phyloP scores from a whole-genome alignment of 2,113 vertebrate species.

The Coreoperca whiteheadi region DNA sequence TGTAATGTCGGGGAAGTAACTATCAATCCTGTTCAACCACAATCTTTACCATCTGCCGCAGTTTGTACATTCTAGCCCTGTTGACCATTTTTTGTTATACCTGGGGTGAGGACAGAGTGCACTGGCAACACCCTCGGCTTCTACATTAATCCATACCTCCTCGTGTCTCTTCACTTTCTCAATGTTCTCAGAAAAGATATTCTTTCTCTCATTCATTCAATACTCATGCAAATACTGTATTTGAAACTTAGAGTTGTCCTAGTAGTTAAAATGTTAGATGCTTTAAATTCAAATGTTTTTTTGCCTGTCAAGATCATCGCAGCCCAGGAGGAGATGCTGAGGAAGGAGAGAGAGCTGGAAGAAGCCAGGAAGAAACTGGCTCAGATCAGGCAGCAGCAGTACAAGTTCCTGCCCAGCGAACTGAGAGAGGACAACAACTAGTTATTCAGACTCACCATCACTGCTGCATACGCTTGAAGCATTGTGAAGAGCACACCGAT shows the following conservation, averaged over 20 bases:
- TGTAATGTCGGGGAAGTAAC: neutral
- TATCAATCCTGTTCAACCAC: neutral
- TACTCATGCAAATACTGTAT: constrained; percentile 1
- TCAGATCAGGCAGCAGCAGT: constrained; percentile 99
- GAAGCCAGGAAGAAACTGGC: constrained; percentile 98
- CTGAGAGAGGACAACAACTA: constrained; percentile 94
- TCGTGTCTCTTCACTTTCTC: neutral
- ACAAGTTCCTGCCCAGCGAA: constrained; percentile 97
- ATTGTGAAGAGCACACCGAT: constrained; percentile 26
- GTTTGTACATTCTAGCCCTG: no score
- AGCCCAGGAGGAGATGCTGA: constrained; percentile 98
- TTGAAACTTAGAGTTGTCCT: neutral
- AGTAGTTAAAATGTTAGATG: neutral
- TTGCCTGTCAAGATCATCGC: constrained; percentile 91
- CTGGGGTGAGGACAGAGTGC: no score
- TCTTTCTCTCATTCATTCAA: constrained; percentile 1
- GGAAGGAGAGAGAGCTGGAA: constrained; percentile 97
- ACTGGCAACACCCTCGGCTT: neutral
- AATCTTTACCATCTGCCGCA: no score
- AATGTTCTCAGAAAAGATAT: constrained; percentile 16
- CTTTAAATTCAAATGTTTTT: neutral
- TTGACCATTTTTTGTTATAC: no score
- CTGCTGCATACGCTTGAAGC: constrained; percentile 8
- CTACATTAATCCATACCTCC: neutral
- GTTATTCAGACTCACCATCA: neutral